phyloP scores from a whole-genome alignment of 2,113 vertebrate genomes.

The Anarhynchus alexandrinus region DNA sequence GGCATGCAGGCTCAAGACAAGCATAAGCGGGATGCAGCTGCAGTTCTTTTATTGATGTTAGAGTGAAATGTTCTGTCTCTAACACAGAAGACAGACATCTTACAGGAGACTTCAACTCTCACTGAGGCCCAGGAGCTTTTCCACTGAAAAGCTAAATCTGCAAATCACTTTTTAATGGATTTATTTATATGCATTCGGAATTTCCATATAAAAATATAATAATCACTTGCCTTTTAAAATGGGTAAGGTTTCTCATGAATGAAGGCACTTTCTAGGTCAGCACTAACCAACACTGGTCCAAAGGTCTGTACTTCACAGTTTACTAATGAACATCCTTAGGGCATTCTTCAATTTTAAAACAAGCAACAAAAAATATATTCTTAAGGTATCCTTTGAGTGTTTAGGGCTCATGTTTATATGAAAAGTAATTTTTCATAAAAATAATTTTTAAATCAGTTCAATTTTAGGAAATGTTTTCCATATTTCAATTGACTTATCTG shows the following conservation, averaged over 20 bases:
- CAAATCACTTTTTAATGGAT: slow-evolving; percentile 17
- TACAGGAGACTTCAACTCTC: neutral
- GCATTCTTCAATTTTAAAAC: neutral
- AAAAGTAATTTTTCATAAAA: slow-evolving; percentile 40
- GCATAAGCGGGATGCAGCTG: neutral
- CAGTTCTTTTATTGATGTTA: neutral
- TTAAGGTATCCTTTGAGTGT: slow-evolving; percentile 1
- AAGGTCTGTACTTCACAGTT: slow-evolving; percentile 13
- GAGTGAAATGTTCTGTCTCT: slow-evolving; percentile 37
- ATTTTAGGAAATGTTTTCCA: neutral
- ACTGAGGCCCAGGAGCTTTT: neutral
- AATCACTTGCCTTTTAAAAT: slow-evolving; percentile 24
- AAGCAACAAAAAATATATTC: neutral
- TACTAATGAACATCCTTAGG: neutral
- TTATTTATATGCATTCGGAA: slow-evolving; percentile 38
- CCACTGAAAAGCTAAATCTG: neutral
- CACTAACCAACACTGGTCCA: neutral
- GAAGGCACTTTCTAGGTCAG: slow-evolving; percentile 32
- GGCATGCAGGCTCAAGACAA: neutral
- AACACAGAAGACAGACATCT: slow-evolving; percentile 7
- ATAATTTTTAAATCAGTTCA: neutral
- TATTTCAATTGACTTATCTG: slow-evolving; percentile 36
- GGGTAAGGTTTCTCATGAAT: slow-evolving; percentile 2
- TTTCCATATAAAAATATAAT: slow-evolving; percentile 21
- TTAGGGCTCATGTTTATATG: neutral